These are phyloP conservation scores for Bovichtus diacanthus DNA, from an alignment of 2,797 vertebrate species.

Conservation along the genomic window DNA sequence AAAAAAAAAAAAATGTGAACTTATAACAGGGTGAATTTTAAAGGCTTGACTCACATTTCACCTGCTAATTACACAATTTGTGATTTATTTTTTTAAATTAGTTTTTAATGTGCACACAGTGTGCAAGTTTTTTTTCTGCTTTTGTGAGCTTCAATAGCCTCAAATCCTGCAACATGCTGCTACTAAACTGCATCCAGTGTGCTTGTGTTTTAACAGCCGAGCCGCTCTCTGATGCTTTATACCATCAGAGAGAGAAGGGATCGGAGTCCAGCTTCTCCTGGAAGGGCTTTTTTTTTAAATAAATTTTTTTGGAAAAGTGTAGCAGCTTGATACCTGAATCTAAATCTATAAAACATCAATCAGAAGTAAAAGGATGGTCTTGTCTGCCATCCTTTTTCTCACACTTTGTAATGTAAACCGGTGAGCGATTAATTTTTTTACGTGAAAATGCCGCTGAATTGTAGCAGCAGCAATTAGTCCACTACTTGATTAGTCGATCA, in stretches of 20 bases:
- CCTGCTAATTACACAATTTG: conserved; percentile 30
- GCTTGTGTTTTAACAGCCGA: conserved; percentile 16
- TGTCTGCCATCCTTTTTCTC: background rate
- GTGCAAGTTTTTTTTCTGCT: background rate
- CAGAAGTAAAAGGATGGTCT: background rate
- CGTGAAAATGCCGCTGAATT: background rate
- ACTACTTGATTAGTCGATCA: too few species aligned
- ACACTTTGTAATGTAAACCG: background rate
- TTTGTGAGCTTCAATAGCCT: conserved; percentile 9
- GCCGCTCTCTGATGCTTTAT: conserved; percentile 23
- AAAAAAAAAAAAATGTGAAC: background rate
- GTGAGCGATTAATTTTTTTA: background rate
- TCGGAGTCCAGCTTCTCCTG: background rate
- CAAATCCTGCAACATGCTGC: conserved; percentile 3
- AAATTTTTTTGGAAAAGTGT: background rate
- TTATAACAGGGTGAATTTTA: background rate
- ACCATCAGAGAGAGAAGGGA: conserved; percentile 24
- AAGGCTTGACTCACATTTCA: background rate
- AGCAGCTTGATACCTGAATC: background rate
- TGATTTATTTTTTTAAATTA: too few species aligned
- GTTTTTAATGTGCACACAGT: background rate
- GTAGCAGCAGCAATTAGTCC: too few species aligned
- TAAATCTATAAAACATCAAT: background rate
- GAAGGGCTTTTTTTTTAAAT: background rate
- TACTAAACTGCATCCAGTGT: conserved; percentile 4